phyloP scores from a whole-genome alignment of 23 tunicate genomes.

The Trididemnum miniatum region DNA sequence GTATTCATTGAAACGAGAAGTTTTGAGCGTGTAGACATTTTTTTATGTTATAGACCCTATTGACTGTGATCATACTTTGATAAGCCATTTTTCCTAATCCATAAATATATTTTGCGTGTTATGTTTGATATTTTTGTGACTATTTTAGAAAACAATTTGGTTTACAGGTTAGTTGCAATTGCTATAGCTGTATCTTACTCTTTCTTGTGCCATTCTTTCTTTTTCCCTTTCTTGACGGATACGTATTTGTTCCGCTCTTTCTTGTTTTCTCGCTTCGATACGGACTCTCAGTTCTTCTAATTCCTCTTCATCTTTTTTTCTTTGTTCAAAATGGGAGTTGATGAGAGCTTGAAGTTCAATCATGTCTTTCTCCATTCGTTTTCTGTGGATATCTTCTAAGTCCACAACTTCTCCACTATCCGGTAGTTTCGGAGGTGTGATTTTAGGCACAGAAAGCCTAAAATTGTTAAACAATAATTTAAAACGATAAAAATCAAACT shows the following conservation, averaged over 20 bases:
- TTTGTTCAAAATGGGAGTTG: conserved; percentile 83
- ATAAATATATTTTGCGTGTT: too few relatives aligned
- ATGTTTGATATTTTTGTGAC: too few relatives aligned
- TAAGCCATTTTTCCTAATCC: too few relatives aligned
- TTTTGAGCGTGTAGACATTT: too few relatives aligned
- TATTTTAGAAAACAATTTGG: too few relatives aligned
- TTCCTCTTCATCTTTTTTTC: conserved; percentile 89
- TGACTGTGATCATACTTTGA: too few relatives aligned
- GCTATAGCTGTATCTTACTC: conserved; percentile 45
- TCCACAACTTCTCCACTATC: conserved; percentile 83
- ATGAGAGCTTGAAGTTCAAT: conserved; percentile 79
- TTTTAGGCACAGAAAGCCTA: conserved; percentile 77
- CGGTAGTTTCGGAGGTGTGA: conserved; percentile 86
- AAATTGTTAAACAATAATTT: background rate
- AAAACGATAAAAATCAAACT: background rate
- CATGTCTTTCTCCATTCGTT: conserved; percentile 89
- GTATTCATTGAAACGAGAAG: too few relatives aligned
- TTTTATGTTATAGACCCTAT: too few relatives aligned
- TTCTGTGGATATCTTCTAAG: conserved; percentile 83
- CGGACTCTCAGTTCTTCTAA: conserved; percentile 59
- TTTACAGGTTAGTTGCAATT: too few relatives aligned
- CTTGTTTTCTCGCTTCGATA: conserved; percentile 69
- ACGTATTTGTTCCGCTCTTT: conserved; percentile 71
- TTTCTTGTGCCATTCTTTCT: conserved; percentile 93
- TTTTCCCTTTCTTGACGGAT: conserved; percentile 84